Conservation (phyloP, 2,113 vertebrate species). For the Poeciliopsis retropinna region DNA sequence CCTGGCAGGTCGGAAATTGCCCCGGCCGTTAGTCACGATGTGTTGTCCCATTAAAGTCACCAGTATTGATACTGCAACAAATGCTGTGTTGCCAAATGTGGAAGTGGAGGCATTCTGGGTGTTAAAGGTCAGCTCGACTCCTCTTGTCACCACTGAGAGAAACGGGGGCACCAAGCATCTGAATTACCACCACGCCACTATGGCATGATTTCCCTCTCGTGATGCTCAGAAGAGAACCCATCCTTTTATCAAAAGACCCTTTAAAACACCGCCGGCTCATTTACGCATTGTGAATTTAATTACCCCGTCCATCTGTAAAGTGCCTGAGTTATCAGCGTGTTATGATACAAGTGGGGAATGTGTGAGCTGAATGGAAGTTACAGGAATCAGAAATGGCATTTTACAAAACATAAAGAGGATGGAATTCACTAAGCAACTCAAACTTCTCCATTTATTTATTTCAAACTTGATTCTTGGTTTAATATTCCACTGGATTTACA, state of each 20-base stretch:
- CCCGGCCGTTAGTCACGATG: constrained; percentile 38
- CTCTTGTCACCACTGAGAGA: constrained; percentile 29
- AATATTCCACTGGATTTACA: neutral
- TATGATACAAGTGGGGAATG: constrained; percentile 23
- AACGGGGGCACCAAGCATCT: constrained; percentile 29
- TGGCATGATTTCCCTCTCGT: constrained; percentile 42
- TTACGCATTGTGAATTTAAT: constrained; percentile 57
- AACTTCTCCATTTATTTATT: neutral
- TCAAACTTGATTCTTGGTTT: neutral
- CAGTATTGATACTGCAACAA: constrained; percentile 32
- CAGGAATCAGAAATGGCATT: constrained; percentile 18
- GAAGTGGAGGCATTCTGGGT: constrained; percentile 4
- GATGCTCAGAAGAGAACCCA: constrained; percentile 40
- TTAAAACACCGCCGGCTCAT: constrained; percentile 43
- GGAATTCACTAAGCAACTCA: neutral
- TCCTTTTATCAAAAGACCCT: constrained; percentile 41
- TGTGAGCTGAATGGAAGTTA: constrained; percentile 29
- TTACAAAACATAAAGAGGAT: constrained; percentile 8
- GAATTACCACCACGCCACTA: constrained; percentile 29
- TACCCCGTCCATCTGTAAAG: constrained; percentile 59
- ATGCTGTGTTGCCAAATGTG: constrained; percentile 25
- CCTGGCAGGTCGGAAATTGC: constrained; percentile 53
- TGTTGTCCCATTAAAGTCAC: constrained; percentile 51
- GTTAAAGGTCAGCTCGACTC: constrained; percentile 23
- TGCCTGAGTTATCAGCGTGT: constrained; percentile 33